Percentiles rank a stretch among this genome's conserved stretches.
Conservation (phyloP, 2,888 invertebrate genomes). For the Corythucha ciliata region DNA sequence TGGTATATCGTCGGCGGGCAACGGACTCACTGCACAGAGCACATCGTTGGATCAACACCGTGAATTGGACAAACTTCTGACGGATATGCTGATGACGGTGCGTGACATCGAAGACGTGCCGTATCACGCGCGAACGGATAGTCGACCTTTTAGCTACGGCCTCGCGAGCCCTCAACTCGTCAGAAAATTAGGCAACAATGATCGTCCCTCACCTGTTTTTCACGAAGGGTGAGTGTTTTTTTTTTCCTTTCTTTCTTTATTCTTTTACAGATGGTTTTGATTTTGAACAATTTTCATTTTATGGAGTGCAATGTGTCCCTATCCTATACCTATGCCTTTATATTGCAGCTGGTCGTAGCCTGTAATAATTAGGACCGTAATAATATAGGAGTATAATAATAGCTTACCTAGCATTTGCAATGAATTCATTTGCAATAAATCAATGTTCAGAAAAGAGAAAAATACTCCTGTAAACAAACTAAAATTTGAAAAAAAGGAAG, state of each 20-base stretch:
- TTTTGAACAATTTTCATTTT: too few relatives aligned
- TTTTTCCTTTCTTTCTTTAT: slow-evolving; percentile 13
- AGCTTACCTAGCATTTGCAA: too few relatives aligned
- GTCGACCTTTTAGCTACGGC: slow-evolving; percentile 79
- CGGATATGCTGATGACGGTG: slow-evolving; percentile 79
- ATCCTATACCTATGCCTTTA: too few relatives aligned
- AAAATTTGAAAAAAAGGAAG: too few relatives aligned
- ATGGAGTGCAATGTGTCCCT: too few relatives aligned
- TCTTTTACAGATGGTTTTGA: slow-evolving; percentile 23
- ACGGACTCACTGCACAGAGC: slow-evolving; percentile 44
- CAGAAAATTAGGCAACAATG: slow-evolving; percentile 51
- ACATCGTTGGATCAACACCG: slow-evolving; percentile 46
- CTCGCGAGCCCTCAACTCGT: slow-evolving; percentile 76
- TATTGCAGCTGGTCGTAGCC: too few relatives aligned
- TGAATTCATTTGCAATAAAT: too few relatives aligned
- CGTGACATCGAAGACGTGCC: slow-evolving; percentile 75
- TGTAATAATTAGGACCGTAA: too few relatives aligned
- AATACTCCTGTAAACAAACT: too few relatives aligned
- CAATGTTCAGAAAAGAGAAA: too few relatives aligned
- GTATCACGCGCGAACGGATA: slow-evolving; percentile 83
- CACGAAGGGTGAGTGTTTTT: slow-evolving; percentile 45
- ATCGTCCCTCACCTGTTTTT: slow-evolving; percentile 42
- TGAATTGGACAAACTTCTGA: slow-evolving; percentile 73
- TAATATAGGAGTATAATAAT: too few relatives aligned
- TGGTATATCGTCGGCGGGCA: slow-evolving; percentile 64